phyloP scores from a whole-genome alignment of 1,140 invertebrate species.

The Hycleus phaleratus region DNA sequence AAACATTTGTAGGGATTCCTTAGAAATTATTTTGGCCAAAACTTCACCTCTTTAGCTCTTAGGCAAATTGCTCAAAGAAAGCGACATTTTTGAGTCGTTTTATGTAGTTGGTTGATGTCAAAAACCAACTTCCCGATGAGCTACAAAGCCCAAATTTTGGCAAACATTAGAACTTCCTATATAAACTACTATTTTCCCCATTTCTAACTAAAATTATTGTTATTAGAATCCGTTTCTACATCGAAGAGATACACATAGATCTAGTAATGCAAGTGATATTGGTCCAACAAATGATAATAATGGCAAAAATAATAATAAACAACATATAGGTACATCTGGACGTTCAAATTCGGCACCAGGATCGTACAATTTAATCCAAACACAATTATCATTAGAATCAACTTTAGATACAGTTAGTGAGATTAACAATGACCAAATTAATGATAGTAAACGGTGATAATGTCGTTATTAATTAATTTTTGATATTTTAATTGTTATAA shows the following conservation, averaged over 20 bases:
- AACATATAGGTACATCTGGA: slow-evolving; percentile 44
- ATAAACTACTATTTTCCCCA: background rate
- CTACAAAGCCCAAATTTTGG: too few species aligned
- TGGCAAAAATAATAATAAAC: slow-evolving; percentile 7
- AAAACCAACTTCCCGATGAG: too few species aligned
- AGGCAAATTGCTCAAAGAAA: too few species aligned
- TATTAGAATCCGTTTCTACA: slow-evolving; percentile 37
- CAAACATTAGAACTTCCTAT: too few species aligned
- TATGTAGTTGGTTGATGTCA: too few species aligned
- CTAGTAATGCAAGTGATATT: slow-evolving; percentile 22
- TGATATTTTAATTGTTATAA: background rate
- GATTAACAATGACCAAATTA: slow-evolving; percentile 22
- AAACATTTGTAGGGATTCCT: too few species aligned
- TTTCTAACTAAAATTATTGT: background rate
- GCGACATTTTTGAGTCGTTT: too few species aligned
- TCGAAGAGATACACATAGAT: slow-evolving; percentile 29
- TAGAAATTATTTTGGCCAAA: too few species aligned
- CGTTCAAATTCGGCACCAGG: slow-evolving; percentile 68
- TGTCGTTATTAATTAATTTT: slow-evolving; percentile 1
- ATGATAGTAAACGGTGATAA: slow-evolving; percentile 6
- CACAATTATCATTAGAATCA: slow-evolving; percentile 34
- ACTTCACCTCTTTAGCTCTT: too few species aligned
- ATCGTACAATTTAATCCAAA: slow-evolving; percentile 49
- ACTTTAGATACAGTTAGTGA: slow-evolving; percentile 34
- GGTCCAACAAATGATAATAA: background rate